Evolutionary conservation across 1,140 invertebrate species (phyloP), one percentile per base, ranked within the genome.

Genomic region (Arion vulgaris): DNA sequence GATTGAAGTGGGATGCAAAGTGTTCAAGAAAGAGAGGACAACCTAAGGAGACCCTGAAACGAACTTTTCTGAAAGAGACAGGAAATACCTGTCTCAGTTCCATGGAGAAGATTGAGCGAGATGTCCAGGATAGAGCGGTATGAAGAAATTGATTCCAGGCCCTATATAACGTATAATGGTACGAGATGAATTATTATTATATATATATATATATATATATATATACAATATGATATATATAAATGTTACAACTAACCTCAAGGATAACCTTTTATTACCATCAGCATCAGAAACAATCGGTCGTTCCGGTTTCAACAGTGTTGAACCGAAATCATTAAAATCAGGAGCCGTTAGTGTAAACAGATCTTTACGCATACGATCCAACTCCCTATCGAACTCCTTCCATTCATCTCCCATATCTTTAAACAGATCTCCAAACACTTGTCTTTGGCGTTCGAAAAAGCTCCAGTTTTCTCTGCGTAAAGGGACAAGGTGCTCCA

Each of bases 181-280:
- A n/a, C n/a, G n/a, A n/a, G n/a, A n/a, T n/a, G n/a, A n/a, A n/a
- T n/a, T n/a, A n/a, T n/a, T n/a, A n/a, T n/a, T 45, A 45, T 5
- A 45, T 45, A 45, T 5, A 45, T 45, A 45, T 5, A 45, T 45
- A 45, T 5, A 45, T 45, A 45, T 5, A 45, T 45, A 45, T 5
- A 45, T 45, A 45, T 5, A 45, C 15, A 45, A 15, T 7, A 7
- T 7, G 41, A 45, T 45, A 45, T 5, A 45, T 45, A 45, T 5
- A 57, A 4, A 57, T 2, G 26, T 19, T 57, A 19, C 53, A 57
- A n/a, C 53, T 15, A 23, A 81, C 80, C 89, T 83, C 15, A 92
- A 80, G 0, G 87, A 86, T 5, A 91, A 71, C 78, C 87, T 87
- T 82, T 91, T 91, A 71, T 89, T 89, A 38, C 90, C 90, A 5